A percentile compares a stretch with the other conserved stretches of the same genome.
Conservation (phyloP, 2,113 vertebrate species). For the Leptocoma aspasia region DNA sequence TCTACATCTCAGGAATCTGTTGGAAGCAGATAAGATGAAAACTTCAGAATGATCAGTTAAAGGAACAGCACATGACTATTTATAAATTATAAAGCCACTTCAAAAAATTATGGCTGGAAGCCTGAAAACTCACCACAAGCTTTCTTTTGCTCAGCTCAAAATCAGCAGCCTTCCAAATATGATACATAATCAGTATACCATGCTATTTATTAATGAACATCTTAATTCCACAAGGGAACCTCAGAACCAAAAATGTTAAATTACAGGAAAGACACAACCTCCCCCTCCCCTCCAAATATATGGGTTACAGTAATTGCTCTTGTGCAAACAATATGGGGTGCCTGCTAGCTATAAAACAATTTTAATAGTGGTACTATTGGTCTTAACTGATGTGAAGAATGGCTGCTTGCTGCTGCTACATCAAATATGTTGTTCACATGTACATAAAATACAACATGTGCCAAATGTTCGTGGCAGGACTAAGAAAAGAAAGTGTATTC, state of each 20-base stretch:
- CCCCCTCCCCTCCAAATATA: rapidly evolving
- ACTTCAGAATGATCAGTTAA: background rate
- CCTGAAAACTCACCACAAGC: background rate
- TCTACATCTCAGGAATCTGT: background rate
- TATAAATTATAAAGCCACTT: background rate
- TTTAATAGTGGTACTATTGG: background rate
- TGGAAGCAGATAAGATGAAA: background rate
- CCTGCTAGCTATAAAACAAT: background rate
- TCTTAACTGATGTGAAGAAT: background rate
- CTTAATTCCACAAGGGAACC: background rate
- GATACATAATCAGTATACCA: background rate
- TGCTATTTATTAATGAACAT: background rate
- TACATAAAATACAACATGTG: background rate
- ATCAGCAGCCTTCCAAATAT: background rate
- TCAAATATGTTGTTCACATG: background rate
- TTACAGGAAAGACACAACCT: background rate
- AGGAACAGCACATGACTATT: background rate
- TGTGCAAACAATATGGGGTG: background rate
- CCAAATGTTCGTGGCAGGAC: background rate
- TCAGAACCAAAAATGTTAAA: background rate
- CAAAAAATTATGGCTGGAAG: background rate
- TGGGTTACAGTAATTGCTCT: background rate
- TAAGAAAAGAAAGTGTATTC: background rate
- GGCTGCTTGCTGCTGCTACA: background rate
- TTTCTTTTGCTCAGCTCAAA: background rate